Evolutionary conservation across 37 sponge, comb jelly and placozoan genomes (phyloP), one percentile per base, ranked within the genome.

Genomic region (Chondrilla cf. caribensis): DNA sequence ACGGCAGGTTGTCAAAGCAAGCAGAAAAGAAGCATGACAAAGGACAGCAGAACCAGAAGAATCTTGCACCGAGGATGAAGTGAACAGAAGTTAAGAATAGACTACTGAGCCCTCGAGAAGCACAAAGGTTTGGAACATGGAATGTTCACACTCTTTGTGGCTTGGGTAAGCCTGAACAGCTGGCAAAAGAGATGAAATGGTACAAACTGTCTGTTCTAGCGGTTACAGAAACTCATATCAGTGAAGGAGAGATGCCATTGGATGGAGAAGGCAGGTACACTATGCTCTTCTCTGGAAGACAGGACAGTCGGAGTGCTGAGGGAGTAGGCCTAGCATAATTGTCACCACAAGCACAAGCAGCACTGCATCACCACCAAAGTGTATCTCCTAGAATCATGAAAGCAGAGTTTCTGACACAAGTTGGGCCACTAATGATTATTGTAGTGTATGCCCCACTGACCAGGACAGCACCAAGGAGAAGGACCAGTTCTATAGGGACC

Each of bases 311-410:
- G 32, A 11, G 70, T 68, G 70, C 7, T 2, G 70, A 68, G 37
- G 70, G 70, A 68, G 70, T 68, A 68, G 70, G 70, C 4, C 70
- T 68, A 68, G 70, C 70, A 68, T 19, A n/a, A n/a, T n/a, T 68
- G 70, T 68, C 70, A 68, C 70, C 70, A 68, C 70, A 68, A 14
- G 70, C 70, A 68, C 70, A 3, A 68, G 70, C 7, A 14, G 37
- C 70, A 28, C 3, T 68, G 37, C 70, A 28, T 3, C 37, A 68
- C 37, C 70, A 68, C 70, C 70, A 68, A 33, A 68, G 70, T 29
- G 32, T 68, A 68, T 68, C 70, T 35, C 31, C 70, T 68, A 68
- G 70, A 68, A 68, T 68, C 70, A 4, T 68, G 37, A 68, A 31
- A 11, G 70, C 36, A 33, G 70, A 68, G 37, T 68, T 68, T 33